phyloP scores from a whole-genome alignment of 2,113 vertebrate genomes.

The Heptranchias perlo region DNA sequence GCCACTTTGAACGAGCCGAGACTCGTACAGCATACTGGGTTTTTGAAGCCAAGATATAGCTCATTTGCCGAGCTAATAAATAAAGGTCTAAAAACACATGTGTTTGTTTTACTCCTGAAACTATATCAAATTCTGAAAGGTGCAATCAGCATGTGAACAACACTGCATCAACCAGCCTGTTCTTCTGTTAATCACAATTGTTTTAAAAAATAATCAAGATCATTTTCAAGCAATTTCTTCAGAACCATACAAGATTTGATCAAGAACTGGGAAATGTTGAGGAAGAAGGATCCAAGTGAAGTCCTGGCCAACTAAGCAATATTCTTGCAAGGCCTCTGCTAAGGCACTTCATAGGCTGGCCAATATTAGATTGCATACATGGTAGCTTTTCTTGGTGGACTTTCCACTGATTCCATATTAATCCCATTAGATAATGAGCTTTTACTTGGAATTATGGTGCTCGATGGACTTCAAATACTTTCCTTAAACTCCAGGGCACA shows the following conservation, averaged over 20 bases:
- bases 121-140: neutral
- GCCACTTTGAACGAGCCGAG: neutral
- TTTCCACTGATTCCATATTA: neutral
- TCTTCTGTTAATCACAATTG: neutral
- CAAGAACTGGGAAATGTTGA: neutral
- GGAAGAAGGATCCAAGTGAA: neutral
- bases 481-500: neutral
- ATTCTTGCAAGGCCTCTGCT: neutral
- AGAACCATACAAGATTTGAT: neutral
- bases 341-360: neutral
- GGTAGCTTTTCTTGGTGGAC: neutral
- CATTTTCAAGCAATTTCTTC: conserved; percentile 5
- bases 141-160: neutral
- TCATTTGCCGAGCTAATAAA: neutral
- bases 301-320: neutral
- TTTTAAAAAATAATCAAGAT: neutral
- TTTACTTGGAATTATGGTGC: neutral
- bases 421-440: neutral
- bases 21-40: neutral
- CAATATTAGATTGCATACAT: neutral
- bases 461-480: neutral
- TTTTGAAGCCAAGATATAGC: neutral
- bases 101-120: neutral
- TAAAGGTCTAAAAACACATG: neutral
- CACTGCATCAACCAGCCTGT: neutral